A percentile compares a stretch with the other conserved stretches of the same genome.
These are phyloP conservation scores for Calliopum simillimum DNA, from an alignment of 2,888 invertebrate species.

Conservation along the genomic window DNA sequence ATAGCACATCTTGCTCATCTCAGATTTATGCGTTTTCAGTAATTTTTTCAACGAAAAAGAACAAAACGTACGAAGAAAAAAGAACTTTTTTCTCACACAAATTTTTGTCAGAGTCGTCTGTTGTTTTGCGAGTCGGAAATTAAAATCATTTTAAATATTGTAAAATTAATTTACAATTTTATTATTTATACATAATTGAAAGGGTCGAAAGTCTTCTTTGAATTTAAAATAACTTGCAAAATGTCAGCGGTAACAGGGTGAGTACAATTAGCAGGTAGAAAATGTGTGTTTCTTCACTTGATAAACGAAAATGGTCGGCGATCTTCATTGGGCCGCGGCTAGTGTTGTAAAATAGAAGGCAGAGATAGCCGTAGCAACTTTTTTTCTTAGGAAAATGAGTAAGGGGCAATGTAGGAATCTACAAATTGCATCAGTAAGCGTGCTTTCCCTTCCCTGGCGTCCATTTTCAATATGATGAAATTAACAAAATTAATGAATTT, in stretches of 20 bases:
- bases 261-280: conserved; percentile 45
- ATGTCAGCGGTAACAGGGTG: conserved; percentile 60
- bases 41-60: background rate
- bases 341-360: background rate
- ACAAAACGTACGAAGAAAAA: too few species aligned
- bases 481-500: too few species aligned
- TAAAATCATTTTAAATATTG: conserved; percentile 17
- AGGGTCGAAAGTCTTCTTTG: background rate
- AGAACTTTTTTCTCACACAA: conserved; percentile 21
- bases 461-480: conserved; percentile 44
- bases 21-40: background rate
- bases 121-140: conserved; percentile 19
- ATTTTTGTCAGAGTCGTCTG: conserved; percentile 24
- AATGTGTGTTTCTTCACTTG: background rate
- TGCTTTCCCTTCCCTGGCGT: conserved; percentile 50
- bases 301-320: background rate
- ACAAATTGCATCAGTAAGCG: conserved; percentile 45
- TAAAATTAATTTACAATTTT: conserved; percentile 18
- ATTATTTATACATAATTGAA: conserved; percentile 8
- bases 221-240: conserved; percentile 29
- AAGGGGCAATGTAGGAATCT: conserved; percentile 36
- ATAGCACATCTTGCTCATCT: conserved; percentile 16
- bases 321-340: background rate
- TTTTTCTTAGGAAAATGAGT: conserved; percentile 23
- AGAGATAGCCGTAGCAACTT: background rate